phyloP scores from a whole-genome alignment of 2,888 invertebrate species.

The Tachina grossa region DNA sequence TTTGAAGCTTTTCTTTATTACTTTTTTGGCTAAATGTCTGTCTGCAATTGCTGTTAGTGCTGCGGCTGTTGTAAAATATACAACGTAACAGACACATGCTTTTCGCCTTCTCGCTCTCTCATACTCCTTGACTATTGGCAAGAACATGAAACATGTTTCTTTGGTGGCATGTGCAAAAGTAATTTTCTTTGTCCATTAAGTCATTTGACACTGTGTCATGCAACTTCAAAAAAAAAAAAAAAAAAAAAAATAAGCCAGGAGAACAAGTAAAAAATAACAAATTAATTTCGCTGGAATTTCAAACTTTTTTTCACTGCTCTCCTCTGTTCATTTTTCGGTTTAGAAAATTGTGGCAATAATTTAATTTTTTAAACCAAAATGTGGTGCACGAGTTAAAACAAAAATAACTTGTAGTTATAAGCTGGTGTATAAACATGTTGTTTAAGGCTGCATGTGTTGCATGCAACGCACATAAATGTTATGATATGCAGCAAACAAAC shows the following conservation, averaged over 20 bases:
- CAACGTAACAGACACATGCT: constrained; percentile 35
- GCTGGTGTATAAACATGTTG: constrained; percentile 27
- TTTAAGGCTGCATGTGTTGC: constrained; percentile 40
- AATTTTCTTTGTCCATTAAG: constrained; percentile 73
- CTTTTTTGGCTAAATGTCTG: constrained; percentile 34
- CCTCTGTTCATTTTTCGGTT: constrained; percentile 34
- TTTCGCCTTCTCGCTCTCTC: background rate
- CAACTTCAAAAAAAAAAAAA: constrained; percentile 48
- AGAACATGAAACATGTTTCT: constrained; percentile 44
- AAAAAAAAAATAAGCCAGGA: constrained; percentile 15
- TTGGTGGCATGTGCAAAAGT: constrained; percentile 72
- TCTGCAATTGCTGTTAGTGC: constrained; percentile 14
- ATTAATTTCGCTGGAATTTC: constrained; percentile 65
- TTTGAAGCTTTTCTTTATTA: constrained; percentile 37
- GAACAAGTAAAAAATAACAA: background rate
- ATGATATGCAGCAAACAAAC: constrained; percentile 40
- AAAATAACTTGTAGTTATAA: background rate
- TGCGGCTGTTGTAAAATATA: constrained; percentile 12
- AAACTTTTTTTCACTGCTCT: constrained; percentile 15
- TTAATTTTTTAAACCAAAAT: constrained; percentile 42
- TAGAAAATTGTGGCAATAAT: constrained; percentile 24
- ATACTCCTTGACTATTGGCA: background rate
- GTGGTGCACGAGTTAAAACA: background rate
- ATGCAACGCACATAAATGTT: constrained; percentile 48
- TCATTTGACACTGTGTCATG: constrained; percentile 73